Evolutionary conservation across 2,113 vertebrate species (phyloP), one percentile per base, ranked within the genome.

Genomic region (Pteronura brasiliensis): DNA sequence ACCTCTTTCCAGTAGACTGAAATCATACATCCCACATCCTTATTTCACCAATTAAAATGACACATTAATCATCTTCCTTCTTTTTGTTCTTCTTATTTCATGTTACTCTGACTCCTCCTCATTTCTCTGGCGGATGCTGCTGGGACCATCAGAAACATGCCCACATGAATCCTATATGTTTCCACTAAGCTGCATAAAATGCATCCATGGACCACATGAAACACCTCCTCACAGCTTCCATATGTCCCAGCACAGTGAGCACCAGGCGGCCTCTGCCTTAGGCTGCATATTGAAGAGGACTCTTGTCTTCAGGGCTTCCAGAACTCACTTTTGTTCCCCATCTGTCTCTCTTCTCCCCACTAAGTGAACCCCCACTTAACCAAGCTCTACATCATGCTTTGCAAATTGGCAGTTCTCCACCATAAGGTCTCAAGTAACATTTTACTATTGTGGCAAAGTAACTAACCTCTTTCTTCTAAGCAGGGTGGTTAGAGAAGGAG

Each of bases 171-270:
- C 57, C 42, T 81, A 0, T 49, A 31, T 92, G 88, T 77, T 95
- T 65, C 90, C 59, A 29, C 74, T 59, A 71, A 92, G 49, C 88
- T 39, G 57, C 59, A 63, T 52, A 71, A 59, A 52, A 52, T 52
- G 69, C 18, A 76, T 47, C 34, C 94, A 34, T 2, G 13, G 90
- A 92, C 94, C 96, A 95, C 94, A 97, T 93, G 94, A 95, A 95
- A 93, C 49, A 44, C 20, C 57, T 65, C 57, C 44, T 92, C 83
- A 61, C 20, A 8, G 57, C 55, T 92, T 84, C 96, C 94, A 90
- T 65, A 81, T 90, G 90, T 95, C 12, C 74, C 23, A 7, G 42
- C 42, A 12, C 61, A 55, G 44, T 1, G 1, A 69, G 34, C 21
- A 8, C 74, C 69, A 84, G 67, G 49, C 79, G 34, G 67, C 23